Evolutionary conservation across 2,888 invertebrate species (phyloP).

Genomic region (Lordiphosa fenestrarum): DNA sequence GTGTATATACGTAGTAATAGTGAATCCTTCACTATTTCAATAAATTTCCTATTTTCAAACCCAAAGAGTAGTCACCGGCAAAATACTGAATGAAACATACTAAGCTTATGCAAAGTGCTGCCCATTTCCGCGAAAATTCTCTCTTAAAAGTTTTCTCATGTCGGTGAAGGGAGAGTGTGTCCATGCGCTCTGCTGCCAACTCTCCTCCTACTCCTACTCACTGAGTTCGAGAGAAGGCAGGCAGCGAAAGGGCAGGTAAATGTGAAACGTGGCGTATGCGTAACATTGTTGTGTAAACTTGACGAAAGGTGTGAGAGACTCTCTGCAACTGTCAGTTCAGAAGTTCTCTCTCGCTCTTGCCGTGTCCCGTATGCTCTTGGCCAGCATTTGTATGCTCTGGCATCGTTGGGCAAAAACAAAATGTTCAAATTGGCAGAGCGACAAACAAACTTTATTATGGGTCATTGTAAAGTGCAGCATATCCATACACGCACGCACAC

Average conservation of each 20-base stretch:
- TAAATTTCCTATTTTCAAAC: neutral
- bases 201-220: neutral
- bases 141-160: constrained; percentile 1
- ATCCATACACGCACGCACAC: constrained; percentile 13
- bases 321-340: neutral
- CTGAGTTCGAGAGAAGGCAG: neutral
- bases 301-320: constrained; percentile 47
- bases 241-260: constrained; percentile 9
- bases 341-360: neutral
- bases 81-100: neutral
- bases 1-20: too few relatives aligned
- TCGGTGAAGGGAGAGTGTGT: neutral
- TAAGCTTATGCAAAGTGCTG: constrained; percentile 5
- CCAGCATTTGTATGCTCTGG: constrained; percentile 47
- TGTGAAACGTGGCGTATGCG: constrained; percentile 13
- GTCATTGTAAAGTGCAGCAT: constrained; percentile 60
- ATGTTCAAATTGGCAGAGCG: constrained; percentile 61
- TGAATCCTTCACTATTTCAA: too few relatives aligned
- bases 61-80: neutral
- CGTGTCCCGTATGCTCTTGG: constrained; percentile 35
- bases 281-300: constrained; percentile 38
- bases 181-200: constrained; percentile 10
- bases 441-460: constrained; percentile 67
- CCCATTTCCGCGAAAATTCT: constrained; percentile 3
- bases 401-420: constrained; percentile 57